Conservation (phyloP, 53 echinoderm and acorn worm species). For the Paelopatides confundens region DNA sequence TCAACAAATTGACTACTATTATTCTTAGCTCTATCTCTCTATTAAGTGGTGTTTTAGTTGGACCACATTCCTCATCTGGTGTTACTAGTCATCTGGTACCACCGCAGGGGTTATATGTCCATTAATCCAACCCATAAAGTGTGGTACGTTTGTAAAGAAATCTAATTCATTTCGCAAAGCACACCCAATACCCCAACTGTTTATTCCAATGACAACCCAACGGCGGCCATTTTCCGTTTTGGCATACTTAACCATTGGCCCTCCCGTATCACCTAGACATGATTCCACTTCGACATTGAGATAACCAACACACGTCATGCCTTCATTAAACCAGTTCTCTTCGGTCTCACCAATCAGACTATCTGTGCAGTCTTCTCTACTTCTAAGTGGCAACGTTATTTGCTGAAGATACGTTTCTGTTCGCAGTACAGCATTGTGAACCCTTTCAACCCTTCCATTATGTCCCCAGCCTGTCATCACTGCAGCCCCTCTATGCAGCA, state of each 20-base stretch:
- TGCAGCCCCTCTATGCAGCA: neutral
- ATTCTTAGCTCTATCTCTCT: too few relatives aligned
- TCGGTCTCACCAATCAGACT: neutral
- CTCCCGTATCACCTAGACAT: neutral
- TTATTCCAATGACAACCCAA: slow-evolving; percentile 18
- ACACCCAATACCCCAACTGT: slow-evolving; percentile 32
- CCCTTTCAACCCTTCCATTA: neutral
- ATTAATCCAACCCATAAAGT: slow-evolving; percentile 7
- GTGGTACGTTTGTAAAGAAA: slow-evolving; percentile 30
- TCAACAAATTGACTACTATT: too few relatives aligned
- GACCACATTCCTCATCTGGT: too few relatives aligned
- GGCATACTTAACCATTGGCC: slow-evolving; percentile 1
- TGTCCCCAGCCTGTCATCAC: slow-evolving; percentile 24
- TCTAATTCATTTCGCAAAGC: slow-evolving; percentile 11
- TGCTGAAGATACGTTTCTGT: neutral
- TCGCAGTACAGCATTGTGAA: neutral
- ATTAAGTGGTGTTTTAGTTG: too few relatives aligned
- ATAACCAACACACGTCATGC: slow-evolving; percentile 25
- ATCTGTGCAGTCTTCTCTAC: neutral
- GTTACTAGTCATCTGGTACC: too few relatives aligned
- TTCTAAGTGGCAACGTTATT: neutral
- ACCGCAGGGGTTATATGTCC: neutral
- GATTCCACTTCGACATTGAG: neutral
- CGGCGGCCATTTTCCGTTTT: neutral
- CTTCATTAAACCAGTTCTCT: neutral